phyloP scores from a whole-genome alignment of 2,113 vertebrate species.

The Oreochromis niloticus region DNA sequence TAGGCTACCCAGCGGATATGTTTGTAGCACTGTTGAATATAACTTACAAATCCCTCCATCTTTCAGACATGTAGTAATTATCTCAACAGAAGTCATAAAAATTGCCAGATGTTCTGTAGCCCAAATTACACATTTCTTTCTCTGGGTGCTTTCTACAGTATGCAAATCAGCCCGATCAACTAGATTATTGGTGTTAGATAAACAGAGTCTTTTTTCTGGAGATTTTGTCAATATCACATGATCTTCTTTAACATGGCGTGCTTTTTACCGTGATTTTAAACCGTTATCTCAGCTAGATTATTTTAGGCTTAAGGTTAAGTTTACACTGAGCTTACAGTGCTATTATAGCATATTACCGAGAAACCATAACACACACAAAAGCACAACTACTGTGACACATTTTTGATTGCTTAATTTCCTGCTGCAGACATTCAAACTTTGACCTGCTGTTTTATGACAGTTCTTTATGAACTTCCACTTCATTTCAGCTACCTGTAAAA shows the following conservation, averaged over 20 bases:
- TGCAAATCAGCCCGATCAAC: background rate
- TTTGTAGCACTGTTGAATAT: background rate
- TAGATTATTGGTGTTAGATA: background rate
- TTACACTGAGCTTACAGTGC: background rate
- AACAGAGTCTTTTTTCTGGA: background rate
- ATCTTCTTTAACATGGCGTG: background rate
- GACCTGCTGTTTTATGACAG: background rate
- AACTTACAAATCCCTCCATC: background rate
- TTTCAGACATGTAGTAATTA: background rate
- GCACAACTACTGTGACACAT: background rate
- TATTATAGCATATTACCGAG: background rate
- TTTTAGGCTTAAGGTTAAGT: background rate
- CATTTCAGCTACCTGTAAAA: background rate
- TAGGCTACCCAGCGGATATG: background rate
- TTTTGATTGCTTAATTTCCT: background rate
- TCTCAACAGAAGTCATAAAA: background rate
- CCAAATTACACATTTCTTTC: background rate
- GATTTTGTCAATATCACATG: background rate
- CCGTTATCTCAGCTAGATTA: background rate
- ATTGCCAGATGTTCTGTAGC: background rate
- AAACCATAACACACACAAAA: background rate
- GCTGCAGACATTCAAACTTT: background rate
- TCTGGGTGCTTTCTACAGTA: background rate
- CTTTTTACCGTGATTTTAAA: background rate
- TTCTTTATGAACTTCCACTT: background rate